Percentiles rank a stretch among this genome's conserved stretches.
Evolutionary conservation across 2,797 vertebrate genomes (phyloP).

Genomic region (Petrocephalus sullivani): DNA sequence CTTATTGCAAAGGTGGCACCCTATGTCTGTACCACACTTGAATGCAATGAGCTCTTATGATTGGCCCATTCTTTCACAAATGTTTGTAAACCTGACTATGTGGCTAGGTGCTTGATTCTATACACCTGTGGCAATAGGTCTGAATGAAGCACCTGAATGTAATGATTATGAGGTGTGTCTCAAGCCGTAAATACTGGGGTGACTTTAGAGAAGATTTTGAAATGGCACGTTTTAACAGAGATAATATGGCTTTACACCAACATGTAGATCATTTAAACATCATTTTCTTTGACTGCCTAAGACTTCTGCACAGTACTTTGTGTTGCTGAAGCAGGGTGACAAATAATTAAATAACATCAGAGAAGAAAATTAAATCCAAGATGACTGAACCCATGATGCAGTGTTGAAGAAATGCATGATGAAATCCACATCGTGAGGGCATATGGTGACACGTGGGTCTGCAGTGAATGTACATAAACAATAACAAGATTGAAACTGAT

Average conservation of each 20-base stretch:
- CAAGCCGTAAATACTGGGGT: too few species aligned
- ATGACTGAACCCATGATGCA: background rate
- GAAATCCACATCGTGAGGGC: background rate
- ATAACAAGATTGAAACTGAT: background rate
- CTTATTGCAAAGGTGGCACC: background rate
- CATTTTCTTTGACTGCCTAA: background rate
- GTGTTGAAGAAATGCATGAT: background rate
- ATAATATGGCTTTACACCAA: background rate
- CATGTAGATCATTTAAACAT: background rate
- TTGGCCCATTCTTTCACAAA: too few species aligned
- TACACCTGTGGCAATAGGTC: background rate
- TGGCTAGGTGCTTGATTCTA: background rate
- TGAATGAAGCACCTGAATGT: too few species aligned
- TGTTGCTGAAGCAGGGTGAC: background rate
- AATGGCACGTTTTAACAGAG: background rate
- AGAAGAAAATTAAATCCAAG: background rate
- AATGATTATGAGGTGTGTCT: too few species aligned
- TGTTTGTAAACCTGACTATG: background rate
- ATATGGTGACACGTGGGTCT: background rate
- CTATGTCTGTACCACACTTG: background rate
- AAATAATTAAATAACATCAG: background rate
- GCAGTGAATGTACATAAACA: background rate
- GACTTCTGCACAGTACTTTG: background rate
- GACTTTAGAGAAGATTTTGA: background rate
- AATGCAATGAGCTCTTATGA: too few species aligned